These are phyloP conservation scores for Grallaria varia DNA, from an alignment of 2,113 vertebrate species.

Conservation along the genomic window DNA sequence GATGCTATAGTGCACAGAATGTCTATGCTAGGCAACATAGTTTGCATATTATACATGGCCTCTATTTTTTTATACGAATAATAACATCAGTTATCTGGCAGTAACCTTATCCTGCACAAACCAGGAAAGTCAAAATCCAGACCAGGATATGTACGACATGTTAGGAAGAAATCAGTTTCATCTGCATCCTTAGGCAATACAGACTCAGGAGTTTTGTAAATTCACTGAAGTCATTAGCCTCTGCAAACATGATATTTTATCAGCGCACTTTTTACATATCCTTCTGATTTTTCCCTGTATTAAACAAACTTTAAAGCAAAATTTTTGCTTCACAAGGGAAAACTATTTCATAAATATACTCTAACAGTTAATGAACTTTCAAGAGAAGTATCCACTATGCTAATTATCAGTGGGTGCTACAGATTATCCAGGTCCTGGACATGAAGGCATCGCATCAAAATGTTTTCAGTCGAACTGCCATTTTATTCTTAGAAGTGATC, in stretches of 20 bases:
- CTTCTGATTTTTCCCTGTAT: background rate
- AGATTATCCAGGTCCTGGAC: background rate
- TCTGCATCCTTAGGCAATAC: background rate
- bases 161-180: background rate
- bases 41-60: background rate
- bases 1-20: background rate
- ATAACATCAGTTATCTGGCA: background rate
- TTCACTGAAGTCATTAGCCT: background rate
- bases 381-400: background rate
- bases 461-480: background rate
- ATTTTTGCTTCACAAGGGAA: background rate
- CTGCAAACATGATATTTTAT: background rate
- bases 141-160: accelerated
- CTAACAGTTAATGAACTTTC: background rate
- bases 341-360: background rate
- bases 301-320: background rate
- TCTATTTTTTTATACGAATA: background rate
- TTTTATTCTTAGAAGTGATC: background rate
- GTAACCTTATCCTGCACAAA: background rate
- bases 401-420: background rate
- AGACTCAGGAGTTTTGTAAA: background rate
- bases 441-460: background rate
- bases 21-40: background rate
- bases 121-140: background rate
- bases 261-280: background rate